Percentiles rank a stretch among this genome's conserved stretches.
These are phyloP conservation scores for Anser cygnoides DNA, from an alignment of 2,113 vertebrate species.

Conservation along the genomic window DNA sequence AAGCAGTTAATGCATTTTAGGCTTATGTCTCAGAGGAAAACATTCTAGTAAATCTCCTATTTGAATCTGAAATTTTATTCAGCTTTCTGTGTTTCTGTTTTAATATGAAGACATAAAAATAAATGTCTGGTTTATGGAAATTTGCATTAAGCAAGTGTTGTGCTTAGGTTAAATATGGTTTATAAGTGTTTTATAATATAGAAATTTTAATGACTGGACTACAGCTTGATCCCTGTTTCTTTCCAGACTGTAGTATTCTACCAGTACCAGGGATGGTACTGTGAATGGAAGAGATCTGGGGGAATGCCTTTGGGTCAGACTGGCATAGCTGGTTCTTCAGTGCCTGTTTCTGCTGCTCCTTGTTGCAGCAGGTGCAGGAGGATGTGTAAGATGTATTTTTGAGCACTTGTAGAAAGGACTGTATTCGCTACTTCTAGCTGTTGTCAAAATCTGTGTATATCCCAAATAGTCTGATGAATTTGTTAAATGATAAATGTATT, in stretches of 20 bases:
- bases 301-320: neutral
- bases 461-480: neutral
- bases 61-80: neutral
- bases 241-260: neutral
- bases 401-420: neutral
- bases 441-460: accelerated
- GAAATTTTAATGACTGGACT: neutral
- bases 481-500: neutral
- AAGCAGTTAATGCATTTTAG: neutral
- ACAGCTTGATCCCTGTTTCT: neutral
- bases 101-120: neutral
- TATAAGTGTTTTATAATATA: accelerated
- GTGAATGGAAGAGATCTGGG: neutral
- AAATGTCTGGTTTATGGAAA: neutral
- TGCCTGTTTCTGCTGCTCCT: neutral
- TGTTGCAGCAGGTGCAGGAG: neutral
- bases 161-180: neutral
- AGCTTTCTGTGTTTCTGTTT: neutral
- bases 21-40: neutral
- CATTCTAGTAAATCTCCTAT: neutral
- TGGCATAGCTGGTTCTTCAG: neutral
- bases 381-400: neutral
- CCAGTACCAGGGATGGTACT: neutral
- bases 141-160: neutral
- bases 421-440: neutral